Percentiles rank a stretch among this genome's conserved stretches.
These are phyloP conservation scores for Steinernema khuongi DNA, from an alignment of 1,140 invertebrate species.

Conservation along the genomic window DNA sequence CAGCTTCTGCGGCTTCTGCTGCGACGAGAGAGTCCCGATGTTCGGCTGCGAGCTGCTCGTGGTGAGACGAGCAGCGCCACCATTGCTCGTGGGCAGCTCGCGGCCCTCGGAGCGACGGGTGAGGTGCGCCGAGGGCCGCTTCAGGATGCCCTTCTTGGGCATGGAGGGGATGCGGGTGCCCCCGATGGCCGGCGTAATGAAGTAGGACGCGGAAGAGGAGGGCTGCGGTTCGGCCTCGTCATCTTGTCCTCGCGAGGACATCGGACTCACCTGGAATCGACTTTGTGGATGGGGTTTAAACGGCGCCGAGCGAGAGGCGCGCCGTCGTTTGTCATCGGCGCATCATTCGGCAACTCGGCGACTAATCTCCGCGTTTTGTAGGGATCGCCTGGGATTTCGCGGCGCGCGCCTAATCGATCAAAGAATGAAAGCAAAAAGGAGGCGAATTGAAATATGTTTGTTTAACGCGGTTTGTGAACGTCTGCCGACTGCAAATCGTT, in stretches of 20 bases:
- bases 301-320: background rate
- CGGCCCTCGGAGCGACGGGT: conserved; percentile 15
- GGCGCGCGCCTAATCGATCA: background rate
- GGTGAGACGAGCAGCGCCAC: conserved; percentile 26
- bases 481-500: no score
- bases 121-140: conserved; percentile 28
- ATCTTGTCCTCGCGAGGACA: background rate
- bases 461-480: no score
- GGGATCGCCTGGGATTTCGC: background rate
- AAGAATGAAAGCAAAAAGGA: background rate
- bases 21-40: conserved; percentile 18
- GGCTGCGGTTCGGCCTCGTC: background rate
- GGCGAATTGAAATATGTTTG: background rate
- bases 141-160: conserved; percentile 43
- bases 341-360: no score
- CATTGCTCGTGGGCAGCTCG: conserved; percentile 14
- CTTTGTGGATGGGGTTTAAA: background rate
- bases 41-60: conserved; percentile 39
- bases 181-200: conserved; percentile 26
- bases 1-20: conserved; percentile 32
- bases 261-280: background rate
- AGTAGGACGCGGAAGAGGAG: conserved; percentile 5
- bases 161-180: conserved; percentile 14
- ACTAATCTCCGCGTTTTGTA: no score
- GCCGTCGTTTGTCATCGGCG: background rate